Evolutionary conservation across 2,888 invertebrate species (phyloP), one percentile per base, ranked within the genome.

Genomic region (Drosophila dives): DNA sequence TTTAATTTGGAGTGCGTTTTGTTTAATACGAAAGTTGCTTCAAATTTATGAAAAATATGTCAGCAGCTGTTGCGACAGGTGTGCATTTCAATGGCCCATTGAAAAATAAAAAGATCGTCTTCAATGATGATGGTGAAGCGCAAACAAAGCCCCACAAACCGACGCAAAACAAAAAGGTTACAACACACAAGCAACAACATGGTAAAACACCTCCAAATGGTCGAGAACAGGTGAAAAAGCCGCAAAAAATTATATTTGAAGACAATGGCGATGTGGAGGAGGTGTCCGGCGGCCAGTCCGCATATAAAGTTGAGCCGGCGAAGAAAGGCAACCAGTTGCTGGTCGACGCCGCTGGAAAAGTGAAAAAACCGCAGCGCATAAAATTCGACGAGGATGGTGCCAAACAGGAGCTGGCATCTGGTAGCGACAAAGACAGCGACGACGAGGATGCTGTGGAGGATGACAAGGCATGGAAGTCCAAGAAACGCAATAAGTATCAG

Each of bases 81-180:
- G 63, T 68, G 40, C 65, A 74, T 12, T 64, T 80, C n/a, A 75
- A 77, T 55, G 77, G 72, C 12, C 48, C 67, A 56, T 34, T 66
- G n/a, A 89, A 86, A 76, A 91, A 90, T 66, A 92, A 92, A 40
- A 92, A 92, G 79, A 91, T 92, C n/a, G 62, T 91, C 0, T 92
- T 92, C 45, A 83, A 86, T 49, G 92, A 92, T 3, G 81, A 90
- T 10, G 92, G 90, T 0, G 86, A 91, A 59, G 76, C 74, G 11
- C n/a, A 82, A 7, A 15, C 63, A 51, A 77, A 80, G 6, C 63
- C 60, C 4, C 51, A 38, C 51, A 75, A 81, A 72, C 63, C 70
- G 17, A 75, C 76, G 34, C 68, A 56, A 29, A 79, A 77, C 63
- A 75, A 80, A 20, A 77, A 55, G 3, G 10, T 45, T 34, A n/a